Evolutionary conservation across 2,113 vertebrate species (phyloP), one percentile per base, ranked within the genome.

Genomic region (Rhabdomys dilectus): DNA sequence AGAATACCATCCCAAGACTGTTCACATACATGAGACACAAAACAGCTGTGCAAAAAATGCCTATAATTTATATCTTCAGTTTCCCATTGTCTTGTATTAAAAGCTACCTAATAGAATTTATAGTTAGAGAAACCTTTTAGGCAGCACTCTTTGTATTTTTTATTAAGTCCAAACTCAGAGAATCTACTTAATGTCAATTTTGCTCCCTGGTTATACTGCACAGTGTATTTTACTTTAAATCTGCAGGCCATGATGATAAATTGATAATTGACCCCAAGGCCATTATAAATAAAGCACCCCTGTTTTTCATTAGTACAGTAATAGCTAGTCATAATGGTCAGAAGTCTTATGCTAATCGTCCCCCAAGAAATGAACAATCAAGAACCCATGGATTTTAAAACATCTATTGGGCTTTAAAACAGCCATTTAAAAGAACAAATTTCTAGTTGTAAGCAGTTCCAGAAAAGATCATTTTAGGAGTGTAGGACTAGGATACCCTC

Each of bases 251-350:
- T 97, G 98, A 99, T 99, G 99, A 99, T 99, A 99, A 99, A 99
- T 99, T 99, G 99, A 99, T 99, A 98, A 99, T 98, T 99, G 98
- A 99, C 99, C 99, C 92, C 96, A 98, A 98, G 99, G 99, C 99
- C 99, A 99, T 96, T 98, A 98, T 97, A 99, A 99, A 99, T 98
- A 99, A 98, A 99, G 98, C 98, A 98, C 98, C 84, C 98, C 98
- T 98, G 98, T 98, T 99, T 99, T 98, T 99, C 99, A 99, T 99
- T 99, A 99, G 98, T 98, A 96, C 97, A 98, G 97, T 98, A 96
- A 98, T 98, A 98, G 97, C 95, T 97, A 31, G 97, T 98, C 98
- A 98, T 98, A 98, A 95, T 97, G 96, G 95, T 97, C 97, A 97
- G 89, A 94, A 96, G 92, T 97, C 42, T 2, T 0, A 96, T 95